Base-by-base conservation (phyloP, 2,888 invertebrate genomes). In the Hemithea aestivaria region DNA sequence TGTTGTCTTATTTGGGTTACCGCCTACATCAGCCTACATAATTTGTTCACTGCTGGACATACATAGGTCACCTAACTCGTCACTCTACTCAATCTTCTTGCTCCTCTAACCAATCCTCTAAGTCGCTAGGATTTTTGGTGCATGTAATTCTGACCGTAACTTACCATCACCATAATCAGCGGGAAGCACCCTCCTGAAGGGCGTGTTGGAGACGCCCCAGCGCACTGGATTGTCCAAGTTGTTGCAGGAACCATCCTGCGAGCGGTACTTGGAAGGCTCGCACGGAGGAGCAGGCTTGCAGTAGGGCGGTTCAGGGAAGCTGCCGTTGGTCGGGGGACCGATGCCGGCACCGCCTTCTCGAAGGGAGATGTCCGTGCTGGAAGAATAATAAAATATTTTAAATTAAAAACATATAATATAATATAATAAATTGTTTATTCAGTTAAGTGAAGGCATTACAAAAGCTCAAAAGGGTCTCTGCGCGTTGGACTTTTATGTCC, bases 131-230 rank as follows among this genome's bases (percentile, higher is more conserved):
- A n/a, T n/a, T n/a, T n/a, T n/a, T 21, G 20, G 29, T 25, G 10
- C 10, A 10, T 6, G 20, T 10, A 8, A 7, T 6, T 16, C 5
- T 10, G 23, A 7, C 27, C 35, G 27, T 29, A 53, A 62, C 67
- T 83, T 88, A 83, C 94, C 94, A 66, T 96, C 94, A 6, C 89
- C 90, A 66, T 96, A 96, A 59, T 90, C 91, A 0, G 95, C 90
- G 0, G 91, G 90, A 4, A 96, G 66, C n/a, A 90, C 88, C 61
- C 94, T 89, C 35, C 93, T 87, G 56, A 93, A 96, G 0, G 94
- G 92, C n/a, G 89, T 90, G 65, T 91, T 90, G 0, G 93, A 89
- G 0, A 91, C 90, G 0, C 96, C 96, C 87, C 89, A 93, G 1
- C 77, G 74, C n/a, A 83, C 66, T 0, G 92, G 91, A 50, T 93